These are phyloP conservation scores for Pogona vitticeps DNA, from an alignment of 2,113 vertebrate genomes.

Conservation along the genomic window DNA sequence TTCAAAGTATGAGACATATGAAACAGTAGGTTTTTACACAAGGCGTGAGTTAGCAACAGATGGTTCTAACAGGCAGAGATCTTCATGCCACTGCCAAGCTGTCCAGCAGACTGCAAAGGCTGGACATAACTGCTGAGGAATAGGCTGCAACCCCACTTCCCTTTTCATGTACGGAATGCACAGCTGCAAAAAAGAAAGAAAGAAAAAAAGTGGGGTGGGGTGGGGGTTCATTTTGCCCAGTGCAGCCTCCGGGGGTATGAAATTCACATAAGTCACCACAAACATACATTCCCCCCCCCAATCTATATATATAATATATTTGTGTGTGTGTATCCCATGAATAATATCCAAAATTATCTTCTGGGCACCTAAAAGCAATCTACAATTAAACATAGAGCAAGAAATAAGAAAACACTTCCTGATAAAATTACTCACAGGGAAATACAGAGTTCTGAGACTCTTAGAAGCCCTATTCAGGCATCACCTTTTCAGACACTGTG, in stretches of 20 bases:
- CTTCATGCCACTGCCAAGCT: constrained; percentile 43
- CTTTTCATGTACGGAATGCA: constrained; percentile 51
- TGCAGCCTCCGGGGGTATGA: neutral
- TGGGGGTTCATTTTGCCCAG: neutral
- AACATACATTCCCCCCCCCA: too few species aligned
- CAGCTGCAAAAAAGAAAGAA: constrained; percentile 40
- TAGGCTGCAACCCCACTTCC: constrained; percentile 31
- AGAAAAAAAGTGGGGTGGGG: neutral
- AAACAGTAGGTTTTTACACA: neutral
- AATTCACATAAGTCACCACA: neutral
- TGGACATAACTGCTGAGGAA: neutral
- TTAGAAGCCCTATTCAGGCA: too few species aligned
- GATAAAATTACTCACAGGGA: neutral
- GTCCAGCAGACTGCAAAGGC: constrained; percentile 30
- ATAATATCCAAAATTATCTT: neutral
- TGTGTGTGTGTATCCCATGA: neutral
- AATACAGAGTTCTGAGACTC: too few species aligned
- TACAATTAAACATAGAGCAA: neutral
- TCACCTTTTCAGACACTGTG: too few species aligned
- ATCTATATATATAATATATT: too few species aligned
- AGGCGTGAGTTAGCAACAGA: neutral
- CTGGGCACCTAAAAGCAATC: fast-evolving
- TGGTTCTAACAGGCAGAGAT: constrained; percentile 37
- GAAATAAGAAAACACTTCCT: neutral
- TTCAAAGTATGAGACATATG: neutral